Percentiles rank a stretch among this genome's conserved stretches.
These are phyloP conservation scores for Hylomyscus alleni DNA, from an alignment of 2,797 vertebrate species.

Conservation along the genomic window DNA sequence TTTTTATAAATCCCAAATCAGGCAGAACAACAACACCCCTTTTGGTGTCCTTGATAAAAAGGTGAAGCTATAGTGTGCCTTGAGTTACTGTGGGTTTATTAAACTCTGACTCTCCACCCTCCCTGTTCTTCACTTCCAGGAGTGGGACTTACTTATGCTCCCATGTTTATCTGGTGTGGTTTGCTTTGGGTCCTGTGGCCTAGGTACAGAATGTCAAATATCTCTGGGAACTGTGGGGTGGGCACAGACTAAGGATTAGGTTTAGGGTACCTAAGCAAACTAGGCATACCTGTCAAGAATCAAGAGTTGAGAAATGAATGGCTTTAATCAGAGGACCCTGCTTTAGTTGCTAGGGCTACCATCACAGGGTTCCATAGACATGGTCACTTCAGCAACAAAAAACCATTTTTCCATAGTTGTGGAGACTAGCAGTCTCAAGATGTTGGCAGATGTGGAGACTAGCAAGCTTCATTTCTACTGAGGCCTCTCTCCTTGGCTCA, in stretches of 20 bases:
- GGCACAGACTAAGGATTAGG: conserved; percentile 31
- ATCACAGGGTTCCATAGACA: background rate
- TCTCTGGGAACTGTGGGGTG: conserved; percentile 4
- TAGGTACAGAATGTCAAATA: conserved; percentile 19
- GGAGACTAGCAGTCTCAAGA: background rate
- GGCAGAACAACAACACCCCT: background rate
- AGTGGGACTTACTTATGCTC: background rate
- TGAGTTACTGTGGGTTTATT: background rate
- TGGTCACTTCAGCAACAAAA: background rate
- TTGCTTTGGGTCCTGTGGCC: conserved; percentile 23
- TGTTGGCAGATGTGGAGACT: background rate
- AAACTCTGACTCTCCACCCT: background rate
- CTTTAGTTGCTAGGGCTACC: background rate
- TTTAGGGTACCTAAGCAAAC: background rate
- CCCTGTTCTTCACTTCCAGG: background rate
- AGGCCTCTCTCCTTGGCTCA: background rate
- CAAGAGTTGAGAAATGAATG: background rate
- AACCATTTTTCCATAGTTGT: background rate
- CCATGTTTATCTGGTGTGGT: conserved; percentile 7
- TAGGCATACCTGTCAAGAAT: background rate
- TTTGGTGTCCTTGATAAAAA: background rate
- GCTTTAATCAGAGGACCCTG: background rate
- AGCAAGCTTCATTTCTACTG: background rate
- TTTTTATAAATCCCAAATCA: background rate
- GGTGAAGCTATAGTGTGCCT: background rate